phyloP scores from a whole-genome alignment of 35 echinoderm and acorn worm genomes.

The Heliocidaris tuberculata region DNA sequence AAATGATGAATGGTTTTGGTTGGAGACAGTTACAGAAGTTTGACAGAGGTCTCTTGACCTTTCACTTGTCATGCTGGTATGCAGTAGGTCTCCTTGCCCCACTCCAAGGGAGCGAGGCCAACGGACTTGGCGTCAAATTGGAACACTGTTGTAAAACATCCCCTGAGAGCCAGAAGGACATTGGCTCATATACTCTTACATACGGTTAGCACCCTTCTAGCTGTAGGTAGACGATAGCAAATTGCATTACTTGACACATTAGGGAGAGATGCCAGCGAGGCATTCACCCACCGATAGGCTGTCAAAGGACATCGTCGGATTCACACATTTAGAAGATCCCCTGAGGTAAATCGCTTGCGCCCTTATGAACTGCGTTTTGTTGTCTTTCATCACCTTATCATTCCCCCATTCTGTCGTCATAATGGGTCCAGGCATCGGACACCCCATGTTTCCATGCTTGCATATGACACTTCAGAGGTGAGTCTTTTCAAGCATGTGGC shows the following conservation, averaged over 20 bases:
- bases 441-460: neutral
- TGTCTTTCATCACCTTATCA: neutral
- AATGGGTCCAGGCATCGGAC: neutral
- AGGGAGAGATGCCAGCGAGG: neutral
- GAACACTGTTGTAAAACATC: neutral
- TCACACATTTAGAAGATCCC: neutral
- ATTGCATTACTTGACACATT: conserved; percentile 11
- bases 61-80: neutral
- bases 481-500: neutral
- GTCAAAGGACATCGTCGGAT: neutral
- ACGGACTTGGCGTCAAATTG: neutral
- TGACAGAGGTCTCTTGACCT: neutral
- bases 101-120: neutral
- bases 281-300: neutral
- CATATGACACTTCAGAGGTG: neutral
- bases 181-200: neutral
- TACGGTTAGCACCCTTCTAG: neutral
- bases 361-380: neutral
- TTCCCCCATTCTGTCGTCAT: neutral
- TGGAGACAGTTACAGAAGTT: neutral
- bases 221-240: neutral
- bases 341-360: neutral
- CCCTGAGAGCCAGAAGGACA: neutral
- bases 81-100: neutral
- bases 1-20: no score